These are phyloP conservation scores for Coendou prehensilis DNA, from an alignment of 2,797 vertebrate genomes.

Conservation along the genomic window DNA sequence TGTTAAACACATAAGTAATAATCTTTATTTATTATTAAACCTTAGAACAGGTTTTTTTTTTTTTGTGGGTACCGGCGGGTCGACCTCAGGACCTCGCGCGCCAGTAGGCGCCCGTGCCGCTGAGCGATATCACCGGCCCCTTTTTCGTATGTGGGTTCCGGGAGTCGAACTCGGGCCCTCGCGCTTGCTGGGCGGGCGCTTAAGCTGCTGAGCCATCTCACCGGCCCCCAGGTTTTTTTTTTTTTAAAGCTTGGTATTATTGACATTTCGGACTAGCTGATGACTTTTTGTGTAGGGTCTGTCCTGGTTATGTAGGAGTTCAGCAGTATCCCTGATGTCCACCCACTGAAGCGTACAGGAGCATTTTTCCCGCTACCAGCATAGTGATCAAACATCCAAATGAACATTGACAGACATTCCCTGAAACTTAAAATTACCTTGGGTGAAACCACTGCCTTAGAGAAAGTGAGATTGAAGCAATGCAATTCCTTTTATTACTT, in stretches of 20 bases:
- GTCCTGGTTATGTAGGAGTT: not conserved
- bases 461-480: conserved; percentile 17
- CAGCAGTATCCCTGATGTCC: not conserved
- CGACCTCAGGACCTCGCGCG: too few relatives aligned
- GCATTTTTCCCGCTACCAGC: not conserved
- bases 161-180: too few relatives aligned
- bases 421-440: not conserved
- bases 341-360: not conserved
- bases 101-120: too few relatives aligned
- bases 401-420: not conserved
- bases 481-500: not conserved
- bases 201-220: too few relatives aligned
- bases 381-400: not conserved
- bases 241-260: not conserved
- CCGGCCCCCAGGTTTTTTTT: too few relatives aligned
- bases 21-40: not conserved
- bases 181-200: too few relatives aligned
- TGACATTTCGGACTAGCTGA: not conserved
- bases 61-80: too few relatives aligned
- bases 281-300: not conserved
- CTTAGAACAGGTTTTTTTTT: not conserved
- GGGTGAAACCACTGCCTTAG: not conserved
- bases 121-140: too few relatives aligned
- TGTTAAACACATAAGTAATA: not conserved
- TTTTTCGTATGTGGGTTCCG: too few relatives aligned